These are phyloP conservation scores for Antheraea yamamai DNA, from an alignment of 2,888 invertebrate species.

Conservation along the genomic window DNA sequence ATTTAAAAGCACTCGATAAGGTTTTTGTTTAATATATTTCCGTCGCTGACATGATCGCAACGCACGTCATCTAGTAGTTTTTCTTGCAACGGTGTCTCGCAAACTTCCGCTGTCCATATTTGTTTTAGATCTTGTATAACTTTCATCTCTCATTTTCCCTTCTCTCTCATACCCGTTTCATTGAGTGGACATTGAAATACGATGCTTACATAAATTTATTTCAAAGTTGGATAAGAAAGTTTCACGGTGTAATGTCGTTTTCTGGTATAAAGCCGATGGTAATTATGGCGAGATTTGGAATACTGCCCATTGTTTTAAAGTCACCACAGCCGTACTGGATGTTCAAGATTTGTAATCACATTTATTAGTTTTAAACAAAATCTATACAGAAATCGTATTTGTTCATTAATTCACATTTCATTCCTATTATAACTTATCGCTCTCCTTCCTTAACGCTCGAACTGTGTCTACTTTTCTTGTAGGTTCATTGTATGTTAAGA, in stretches of 20 bases:
- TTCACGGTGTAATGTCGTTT: conserved; percentile 33
- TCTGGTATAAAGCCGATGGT: conserved; percentile 34
- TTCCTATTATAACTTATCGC: background rate
- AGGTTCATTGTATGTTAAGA: background rate
- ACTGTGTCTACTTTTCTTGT: background rate
- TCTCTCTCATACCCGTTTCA: conserved; percentile 14
- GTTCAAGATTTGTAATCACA: conserved; percentile 1
- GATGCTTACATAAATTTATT: conserved; percentile 38
- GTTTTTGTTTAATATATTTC: background rate
- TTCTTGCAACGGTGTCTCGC: conserved; percentile 1
- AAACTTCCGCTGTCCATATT: conserved; percentile 3
- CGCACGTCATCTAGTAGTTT: background rate
- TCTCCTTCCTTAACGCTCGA: background rate
- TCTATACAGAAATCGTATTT: background rate
- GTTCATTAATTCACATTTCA: background rate
- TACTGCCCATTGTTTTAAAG: conserved; percentile 29
- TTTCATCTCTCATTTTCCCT: background rate
- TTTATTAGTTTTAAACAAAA: background rate
- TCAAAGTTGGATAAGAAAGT: conserved; percentile 46
- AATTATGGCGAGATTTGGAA: conserved; percentile 20
- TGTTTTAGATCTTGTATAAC: conserved; percentile 1
- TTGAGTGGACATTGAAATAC: conserved; percentile 30
- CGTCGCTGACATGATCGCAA: background rate
- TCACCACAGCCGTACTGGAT: conserved; percentile 6
- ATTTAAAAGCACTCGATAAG: background rate